phyloP scores from a whole-genome alignment of 1,140 invertebrate species.

The Euura lappo region DNA sequence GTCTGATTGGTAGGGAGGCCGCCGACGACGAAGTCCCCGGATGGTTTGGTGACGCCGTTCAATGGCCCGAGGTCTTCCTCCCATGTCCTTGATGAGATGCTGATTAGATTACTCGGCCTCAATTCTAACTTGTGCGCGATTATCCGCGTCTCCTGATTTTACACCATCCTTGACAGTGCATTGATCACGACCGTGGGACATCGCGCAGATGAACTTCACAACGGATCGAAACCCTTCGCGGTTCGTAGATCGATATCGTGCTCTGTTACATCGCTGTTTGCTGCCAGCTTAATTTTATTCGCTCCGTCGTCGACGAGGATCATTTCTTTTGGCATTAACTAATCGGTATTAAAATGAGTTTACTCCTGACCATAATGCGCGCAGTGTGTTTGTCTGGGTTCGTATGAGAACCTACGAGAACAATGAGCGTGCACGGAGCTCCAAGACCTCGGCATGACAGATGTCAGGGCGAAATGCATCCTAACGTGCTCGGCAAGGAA shows the following conservation, averaged over 20 bases:
- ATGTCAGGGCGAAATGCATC: conserved; percentile 56
- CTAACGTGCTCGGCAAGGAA: conserved; percentile 23
- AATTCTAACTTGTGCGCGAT: conserved; percentile 21
- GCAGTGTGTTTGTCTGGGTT: conserved; percentile 24
- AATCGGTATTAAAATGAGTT: conserved; percentile 38
- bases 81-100: conserved; percentile 18
- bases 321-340: conserved; percentile 33
- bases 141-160: conserved; percentile 10
- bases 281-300: neutral
- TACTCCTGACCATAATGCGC: conserved; percentile 31
- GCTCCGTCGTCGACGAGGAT: conserved; percentile 17
- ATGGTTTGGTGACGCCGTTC: neutral
- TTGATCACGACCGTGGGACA: neutral
- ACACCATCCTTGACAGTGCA: neutral
- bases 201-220: too few relatives aligned
- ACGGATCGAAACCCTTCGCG: too few relatives aligned
- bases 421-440: conserved; percentile 20
- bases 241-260: neutral
- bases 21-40: conserved; percentile 3
- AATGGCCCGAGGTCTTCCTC: neutral
- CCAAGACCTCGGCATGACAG: conserved; percentile 41
- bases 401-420: conserved; percentile 26
- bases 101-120: conserved; percentile 24
- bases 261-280: neutral
- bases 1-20: conserved; percentile 23